Conservation (phyloP, 2,888 invertebrate species). For the Cerceris rybyensis region DNA sequence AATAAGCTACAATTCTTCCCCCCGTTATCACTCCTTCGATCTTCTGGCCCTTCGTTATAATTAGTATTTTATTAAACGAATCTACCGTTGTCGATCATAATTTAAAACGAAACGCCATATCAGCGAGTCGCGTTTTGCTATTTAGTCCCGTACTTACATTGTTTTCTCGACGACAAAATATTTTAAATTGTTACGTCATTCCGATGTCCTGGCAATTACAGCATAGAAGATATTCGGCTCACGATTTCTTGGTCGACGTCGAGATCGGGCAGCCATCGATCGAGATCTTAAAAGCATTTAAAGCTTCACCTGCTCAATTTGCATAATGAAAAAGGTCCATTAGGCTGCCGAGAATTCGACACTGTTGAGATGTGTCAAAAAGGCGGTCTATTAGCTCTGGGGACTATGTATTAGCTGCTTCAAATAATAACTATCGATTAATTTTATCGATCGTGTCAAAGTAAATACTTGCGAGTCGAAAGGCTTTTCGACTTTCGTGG, state of each 20-base stretch:
- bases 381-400: conserved; percentile 54
- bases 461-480: background rate
- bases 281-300: conserved; percentile 68
- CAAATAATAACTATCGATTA: conserved; percentile 63
- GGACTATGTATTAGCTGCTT: conserved; percentile 63
- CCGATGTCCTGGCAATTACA: conserved; percentile 42
- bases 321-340: conserved; percentile 72
- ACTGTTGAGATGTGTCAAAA: conserved; percentile 22
- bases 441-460: conserved; percentile 22
- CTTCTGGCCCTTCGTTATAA: background rate
- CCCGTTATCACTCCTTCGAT: conserved; percentile 41
- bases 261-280: conserved; percentile 53
- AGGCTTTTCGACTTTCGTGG: too few relatives aligned
- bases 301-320: conserved; percentile 68
- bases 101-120: background rate
- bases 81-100: background rate
- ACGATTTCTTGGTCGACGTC: conserved; percentile 39
- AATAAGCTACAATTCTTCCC: conserved; percentile 13
- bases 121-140: background rate
- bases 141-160: background rate
- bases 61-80: conserved; percentile 1
- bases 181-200: conserved; percentile 19
- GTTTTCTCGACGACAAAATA: conserved; percentile 23
- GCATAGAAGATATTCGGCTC: conserved; percentile 41
- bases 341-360: conserved; percentile 51